These are phyloP conservation scores for Ornithoptera priamus DNA, from an alignment of 2,888 invertebrate genomes.

Conservation along the genomic window DNA sequence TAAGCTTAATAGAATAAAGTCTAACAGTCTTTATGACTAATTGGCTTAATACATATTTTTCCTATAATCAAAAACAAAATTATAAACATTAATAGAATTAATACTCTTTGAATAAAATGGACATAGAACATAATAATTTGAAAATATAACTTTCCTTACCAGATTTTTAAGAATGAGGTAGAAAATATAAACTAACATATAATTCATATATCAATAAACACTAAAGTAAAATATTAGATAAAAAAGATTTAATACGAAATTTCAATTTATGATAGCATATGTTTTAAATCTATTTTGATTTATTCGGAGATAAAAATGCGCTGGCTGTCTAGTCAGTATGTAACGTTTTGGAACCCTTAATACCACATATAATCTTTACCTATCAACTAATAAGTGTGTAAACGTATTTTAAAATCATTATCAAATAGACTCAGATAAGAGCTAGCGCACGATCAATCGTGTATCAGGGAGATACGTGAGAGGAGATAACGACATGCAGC, in stretches of 20 bases:
- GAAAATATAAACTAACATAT: too few relatives aligned
- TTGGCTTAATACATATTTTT: not conserved
- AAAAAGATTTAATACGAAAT: not conserved
- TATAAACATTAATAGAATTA: not conserved
- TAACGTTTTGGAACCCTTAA: slow-evolving; percentile 37
- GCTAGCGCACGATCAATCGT: slow-evolving; percentile 66
- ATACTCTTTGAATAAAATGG: too few relatives aligned
- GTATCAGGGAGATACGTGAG: slow-evolving; percentile 56
- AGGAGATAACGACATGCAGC: slow-evolving; percentile 57
- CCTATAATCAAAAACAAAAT: not conserved
- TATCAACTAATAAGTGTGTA: slow-evolving; percentile 61
- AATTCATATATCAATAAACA: not conserved
- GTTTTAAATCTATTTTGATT: slow-evolving; percentile 3
- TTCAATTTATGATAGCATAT: not conserved
- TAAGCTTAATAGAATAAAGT: slow-evolving; percentile 33
- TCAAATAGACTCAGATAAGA: slow-evolving; percentile 67
- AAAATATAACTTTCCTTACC: too few relatives aligned
- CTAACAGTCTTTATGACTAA: slow-evolving; percentile 3
- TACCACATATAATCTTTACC: slow-evolving; percentile 48
- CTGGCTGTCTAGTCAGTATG: slow-evolving; percentile 36
- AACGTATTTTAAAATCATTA: slow-evolving; percentile 72
- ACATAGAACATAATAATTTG: too few relatives aligned
- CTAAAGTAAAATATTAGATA: not conserved
- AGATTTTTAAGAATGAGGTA: too few relatives aligned
- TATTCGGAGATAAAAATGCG: slow-evolving; percentile 14